Conservation (phyloP, 2,113 vertebrate genomes). For the Ivindomyrus marchei region DNA sequence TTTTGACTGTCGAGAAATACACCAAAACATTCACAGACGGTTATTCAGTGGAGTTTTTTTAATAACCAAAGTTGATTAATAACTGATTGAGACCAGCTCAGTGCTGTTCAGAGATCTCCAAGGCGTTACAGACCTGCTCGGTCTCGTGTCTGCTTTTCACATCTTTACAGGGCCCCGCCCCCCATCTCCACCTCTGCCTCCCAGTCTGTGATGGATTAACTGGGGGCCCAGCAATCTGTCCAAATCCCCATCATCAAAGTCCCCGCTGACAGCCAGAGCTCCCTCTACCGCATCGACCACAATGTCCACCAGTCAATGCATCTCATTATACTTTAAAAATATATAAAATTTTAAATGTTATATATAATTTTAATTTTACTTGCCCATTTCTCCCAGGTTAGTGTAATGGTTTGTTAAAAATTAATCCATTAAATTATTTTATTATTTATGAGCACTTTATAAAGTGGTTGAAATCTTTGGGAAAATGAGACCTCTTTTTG, state of each 20-base stretch:
- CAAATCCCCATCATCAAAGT: not conserved
- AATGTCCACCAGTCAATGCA: not conserved
- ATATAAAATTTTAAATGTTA: not conserved
- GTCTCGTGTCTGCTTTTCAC: not conserved
- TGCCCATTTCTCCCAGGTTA: not conserved
- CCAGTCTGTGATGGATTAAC: not conserved
- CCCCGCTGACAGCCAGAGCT: not conserved
- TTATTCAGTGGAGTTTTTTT: not conserved
- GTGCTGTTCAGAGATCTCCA: not conserved
- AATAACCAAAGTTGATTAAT: not conserved
- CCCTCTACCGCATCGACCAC: not conserved
- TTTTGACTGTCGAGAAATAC: not conserved
- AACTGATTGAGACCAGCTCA: not conserved
- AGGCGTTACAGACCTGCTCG: not conserved
- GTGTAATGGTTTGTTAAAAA: not conserved
- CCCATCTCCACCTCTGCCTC: not conserved
- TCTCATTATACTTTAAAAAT: not conserved
- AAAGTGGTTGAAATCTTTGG: not conserved
- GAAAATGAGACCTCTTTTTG: not conserved
- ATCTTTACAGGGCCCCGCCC: not conserved
- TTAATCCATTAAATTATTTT: not conserved
- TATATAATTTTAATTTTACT: not conserved
- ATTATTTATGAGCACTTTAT: not conserved
- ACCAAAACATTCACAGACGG: not conserved
- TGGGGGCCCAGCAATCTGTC: not conserved